Base-by-base conservation (phyloP, 2,888 invertebrate genomes). In the Caenorhabditis panamensis region DNA sequence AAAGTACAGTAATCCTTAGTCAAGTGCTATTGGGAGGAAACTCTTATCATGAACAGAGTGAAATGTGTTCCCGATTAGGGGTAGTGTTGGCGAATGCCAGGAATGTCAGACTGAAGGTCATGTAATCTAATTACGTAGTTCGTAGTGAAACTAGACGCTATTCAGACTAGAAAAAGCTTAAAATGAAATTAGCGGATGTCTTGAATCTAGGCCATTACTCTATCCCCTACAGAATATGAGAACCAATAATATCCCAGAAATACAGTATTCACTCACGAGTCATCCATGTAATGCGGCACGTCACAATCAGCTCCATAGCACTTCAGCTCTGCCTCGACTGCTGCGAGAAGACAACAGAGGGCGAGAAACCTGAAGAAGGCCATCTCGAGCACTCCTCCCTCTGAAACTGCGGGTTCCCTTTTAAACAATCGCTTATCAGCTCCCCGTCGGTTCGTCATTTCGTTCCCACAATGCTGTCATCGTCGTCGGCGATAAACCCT, bases 271-370 rank as follows among this genome's bases (percentile, higher is more conserved):
- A 75, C 79, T 68, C 44, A 73, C 73, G 73, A 64, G 18, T 79
- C 73, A 16, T 79, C 79, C 73, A 79, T 61, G 59, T 75, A 79
- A 26, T 58, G 16, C n/a, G 73, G 73, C 16, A n/a, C 61, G 20
- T 75, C 59, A 37, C 79, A 79, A 24, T 73, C 51, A 9, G 69
- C 59, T 63, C 79, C 79, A 75, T 72, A 75, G 37, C 79, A 79
- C 37, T 79, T 73, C 24, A 73, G 49, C 1, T 73, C 72, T 5
- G 54, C 36, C 18, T 66, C 64, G 47, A 41, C 66, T 20, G 64
- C 73, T n/a, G 49, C 64, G 31, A 72, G 44, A 13, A 61, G 6
- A 22, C 54, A 71, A 11, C 62, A 28, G 26, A 62, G 41, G 24
- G 64, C 49, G 31, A 64, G 31, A 37, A 59, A 26, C 24, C 63